Percentiles rank a stretch among this genome's conserved stretches.
Conservation (phyloP, 2,113 vertebrate genomes). For the Emydocephalus ijimae region DNA sequence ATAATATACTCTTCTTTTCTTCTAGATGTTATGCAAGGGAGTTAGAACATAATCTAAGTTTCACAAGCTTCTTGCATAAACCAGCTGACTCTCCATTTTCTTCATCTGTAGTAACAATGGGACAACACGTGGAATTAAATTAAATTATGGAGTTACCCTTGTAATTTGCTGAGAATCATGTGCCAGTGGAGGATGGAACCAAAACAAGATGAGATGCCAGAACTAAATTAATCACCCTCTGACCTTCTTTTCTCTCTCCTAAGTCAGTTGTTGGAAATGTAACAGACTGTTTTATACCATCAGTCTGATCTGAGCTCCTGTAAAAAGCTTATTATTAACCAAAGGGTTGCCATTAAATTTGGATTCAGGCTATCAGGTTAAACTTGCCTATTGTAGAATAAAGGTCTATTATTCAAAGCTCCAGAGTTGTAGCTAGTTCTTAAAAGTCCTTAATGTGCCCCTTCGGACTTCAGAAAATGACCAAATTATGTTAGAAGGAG, state of each 20-base stretch:
- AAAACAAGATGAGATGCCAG: not conserved
- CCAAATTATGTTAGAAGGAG: not conserved
- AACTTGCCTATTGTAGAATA: not conserved
- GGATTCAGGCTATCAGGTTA: not conserved
- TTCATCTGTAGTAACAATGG: not conserved
- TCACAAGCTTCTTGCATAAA: not conserved
- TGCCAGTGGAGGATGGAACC: not conserved
- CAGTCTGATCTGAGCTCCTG: not conserved
- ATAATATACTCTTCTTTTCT: not conserved
- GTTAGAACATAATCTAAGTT: not conserved
- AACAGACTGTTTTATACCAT: not conserved
- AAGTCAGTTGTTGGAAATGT: not conserved
- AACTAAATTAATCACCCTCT: not conserved
- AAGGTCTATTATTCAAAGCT: not conserved
- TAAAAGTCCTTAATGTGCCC: not conserved
- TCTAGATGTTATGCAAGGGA: not conserved
- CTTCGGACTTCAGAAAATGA: not conserved
- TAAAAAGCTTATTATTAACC: not conserved
- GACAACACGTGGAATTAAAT: not conserved
- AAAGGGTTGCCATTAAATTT: not conserved
- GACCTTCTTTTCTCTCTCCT: not conserved
- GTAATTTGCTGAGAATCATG: not conserved
- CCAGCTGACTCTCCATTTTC: not conserved
- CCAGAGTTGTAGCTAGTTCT: not conserved
- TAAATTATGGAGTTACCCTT: not conserved